Base-by-base conservation (phyloP, 2,797 vertebrate species). In the Cyclura pinguis region DNA sequence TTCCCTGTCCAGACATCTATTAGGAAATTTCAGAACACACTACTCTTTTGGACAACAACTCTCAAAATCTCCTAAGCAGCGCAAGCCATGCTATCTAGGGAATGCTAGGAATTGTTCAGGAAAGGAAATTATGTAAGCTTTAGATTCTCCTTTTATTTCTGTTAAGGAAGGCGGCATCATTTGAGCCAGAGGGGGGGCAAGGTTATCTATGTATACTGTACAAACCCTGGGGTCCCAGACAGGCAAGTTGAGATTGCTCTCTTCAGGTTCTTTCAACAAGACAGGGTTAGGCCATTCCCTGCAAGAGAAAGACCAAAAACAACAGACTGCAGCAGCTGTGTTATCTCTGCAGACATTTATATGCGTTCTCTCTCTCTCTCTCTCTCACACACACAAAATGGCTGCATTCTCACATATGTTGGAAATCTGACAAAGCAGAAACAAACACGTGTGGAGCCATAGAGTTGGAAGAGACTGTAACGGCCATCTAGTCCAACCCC, bases 271-370 rank as follows among this genome's bases (percentile, higher is more conserved):
- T 96, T 99, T 99, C 96, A 99, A 97, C 89, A 99, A 95, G 32
- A 99, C 99, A 67, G 99, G 99, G 93, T 98, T 99, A 72, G 99
- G 99, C 99, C 99, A 99, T 94, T 99, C 98, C 99, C 99, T 99
- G 77, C 0, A 74, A 22, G 85, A 96, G 84, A 89, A 77, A 92
- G 86, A 22, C 0, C 55, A 93, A 69, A 73, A 42, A 55, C 82
- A 72, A 12, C 12, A n/a, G 24, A 6, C 42, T 50, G 16, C 5
- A 77, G 14, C 9, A 50, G 59, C 64, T 42, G 20, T 64, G 42
- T 47, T 47, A 47, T 47, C 42, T 47, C 42, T 3, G 42, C 4
- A 47, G 42, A 47, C 42, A 47, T 47, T 47, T 47, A 47, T 4
- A 47, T 47, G 42, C 42, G 50, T 9, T 27, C 18, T 64, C 5